Evolutionary conservation across 1,140 invertebrate species (phyloP), one percentile per base, ranked within the genome.

Genomic region (Formica exsecta): DNA sequence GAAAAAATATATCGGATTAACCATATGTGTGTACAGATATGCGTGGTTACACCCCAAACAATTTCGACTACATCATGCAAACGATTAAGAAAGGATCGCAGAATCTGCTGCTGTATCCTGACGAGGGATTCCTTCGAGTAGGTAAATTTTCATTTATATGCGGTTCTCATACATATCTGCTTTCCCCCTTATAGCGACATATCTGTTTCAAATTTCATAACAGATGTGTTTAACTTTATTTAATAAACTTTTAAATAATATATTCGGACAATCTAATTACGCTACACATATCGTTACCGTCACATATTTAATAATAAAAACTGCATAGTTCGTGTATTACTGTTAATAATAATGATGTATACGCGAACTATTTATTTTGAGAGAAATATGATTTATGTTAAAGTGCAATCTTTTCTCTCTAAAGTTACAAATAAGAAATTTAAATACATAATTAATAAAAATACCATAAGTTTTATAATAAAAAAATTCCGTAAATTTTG

Each of bases 141-240:
- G 19, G 9, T 81, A 74, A 83, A 83, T 19, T 44, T 62, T 62
- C 41, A 83, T 83, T 81, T 62, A 74, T 83, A 74, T 83, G 38
- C 54, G 54, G 41, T 19, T 73, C 29, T 61, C 51, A 59, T 71
- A 48, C 29, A 22, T 44, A 61, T 73, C n/a, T 48, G 8, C 9
- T 48, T 74, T 73, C 2, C 7, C 48, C 2, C 68, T 29, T 13
- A 44, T 13, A 32, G 32, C 22, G 51, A 71, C 9, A 81, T 59
- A 13, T n/a, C 38, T 25, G 13, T 61, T 8, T 44, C 44, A 9
- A 3, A 6, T 81, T 73, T 44, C 7, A 16, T 61, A 41, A 19
- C 9, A 16, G 25, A 6, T 8, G 1, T 81, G 2, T 32, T 41
- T 44, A 61, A 59, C 38, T 71, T 73, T 32, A 22, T 44, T 0